Evolutionary conservation across 1,140 invertebrate genomes (phyloP), one percentile per base, ranked within the genome.

Genomic region (Conus ventricosus): DNA sequence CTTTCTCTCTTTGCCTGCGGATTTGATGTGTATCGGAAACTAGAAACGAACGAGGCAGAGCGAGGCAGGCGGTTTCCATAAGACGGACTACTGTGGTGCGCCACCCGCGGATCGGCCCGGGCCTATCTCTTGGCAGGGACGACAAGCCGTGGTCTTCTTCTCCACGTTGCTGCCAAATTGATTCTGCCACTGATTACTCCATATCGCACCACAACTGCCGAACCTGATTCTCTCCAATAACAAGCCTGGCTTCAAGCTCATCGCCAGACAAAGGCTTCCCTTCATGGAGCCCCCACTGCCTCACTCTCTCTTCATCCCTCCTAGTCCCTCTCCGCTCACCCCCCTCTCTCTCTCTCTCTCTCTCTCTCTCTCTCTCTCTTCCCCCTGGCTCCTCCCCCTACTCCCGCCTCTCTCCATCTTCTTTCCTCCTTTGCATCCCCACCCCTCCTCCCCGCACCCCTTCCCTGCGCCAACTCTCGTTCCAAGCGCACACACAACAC

Each of bases 151-250:
- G 57, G 57, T 60, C 76, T 27, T 78, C 76, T 78, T 78, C 76
- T 75, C 5, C 76, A 55, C 81, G 57, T 15, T 17, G 15, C 81
- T n/a, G 84, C 39, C 63, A 60, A 85, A 71, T 76, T 76, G 63
- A 71, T 85, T 85, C 63, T 39, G 60, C 67, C 84, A 53, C 67
- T 76, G 84, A 85, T 85, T 75, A 75, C 84, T 75, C 63, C 84
- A n/a, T 75, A 85, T 85, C 84, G 84, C 84, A 71, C 63, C 84
- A 63, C 84, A 71, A 63, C 27, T 71, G 84, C 63, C 84, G 71
- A 71, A 85, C 11, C 63, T 39, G 84, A 85, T 75, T 85, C 84
- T 27, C 84, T 75, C 71, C 63, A 51, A 71, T 71, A 85, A 71
- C 84, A 85, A 67, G 20, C 57, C 57, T 11, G 15, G 57, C 57